phyloP scores from a whole-genome alignment of 2,888 invertebrate genomes.

The Scrobipalpa costella region DNA sequence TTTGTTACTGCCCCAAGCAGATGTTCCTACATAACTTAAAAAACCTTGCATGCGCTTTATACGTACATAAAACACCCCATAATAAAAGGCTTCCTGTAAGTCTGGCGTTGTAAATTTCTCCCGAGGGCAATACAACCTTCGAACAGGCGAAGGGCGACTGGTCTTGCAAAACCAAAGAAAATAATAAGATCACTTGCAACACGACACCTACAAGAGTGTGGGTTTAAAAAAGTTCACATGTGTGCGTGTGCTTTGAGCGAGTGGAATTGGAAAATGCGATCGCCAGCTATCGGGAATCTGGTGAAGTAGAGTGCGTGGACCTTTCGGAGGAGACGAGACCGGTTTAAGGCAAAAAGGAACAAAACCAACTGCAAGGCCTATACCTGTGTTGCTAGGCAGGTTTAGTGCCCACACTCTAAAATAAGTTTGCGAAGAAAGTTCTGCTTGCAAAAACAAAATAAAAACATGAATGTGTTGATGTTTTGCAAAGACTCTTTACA shows the following conservation, averaged over 20 bases:
- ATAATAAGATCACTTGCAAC: neutral
- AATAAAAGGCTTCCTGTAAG: slow-evolving; percentile 10
- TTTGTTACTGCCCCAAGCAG: neutral
- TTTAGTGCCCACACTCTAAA: slow-evolving; percentile 18
- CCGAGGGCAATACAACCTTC: slow-evolving; percentile 4
- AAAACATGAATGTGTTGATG: no score
- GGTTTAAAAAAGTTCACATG: neutral
- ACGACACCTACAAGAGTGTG: neutral
- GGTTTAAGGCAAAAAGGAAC: slow-evolving; percentile 38
- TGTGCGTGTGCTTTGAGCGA: neutral
- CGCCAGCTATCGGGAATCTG: neutral
- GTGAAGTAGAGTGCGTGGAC: neutral
- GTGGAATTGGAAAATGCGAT: neutral
- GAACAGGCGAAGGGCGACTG: neutral
- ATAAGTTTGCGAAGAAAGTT: neutral
- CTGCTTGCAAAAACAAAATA: neutral
- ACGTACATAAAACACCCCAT: neutral
- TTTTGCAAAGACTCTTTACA: no score
- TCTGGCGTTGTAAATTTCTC: slow-evolving; percentile 15
- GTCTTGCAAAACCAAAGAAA: slow-evolving; percentile 5
- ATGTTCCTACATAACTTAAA: neutral
- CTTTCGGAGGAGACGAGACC: slow-evolving; percentile 35
- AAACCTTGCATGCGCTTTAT: slow-evolving; percentile 6
- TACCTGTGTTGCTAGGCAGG: slow-evolving; percentile 12
- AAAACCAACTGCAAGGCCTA: slow-evolving; percentile 28